phyloP scores from a whole-genome alignment of 1,140 invertebrate species.

The Helicoverpa armigera region DNA sequence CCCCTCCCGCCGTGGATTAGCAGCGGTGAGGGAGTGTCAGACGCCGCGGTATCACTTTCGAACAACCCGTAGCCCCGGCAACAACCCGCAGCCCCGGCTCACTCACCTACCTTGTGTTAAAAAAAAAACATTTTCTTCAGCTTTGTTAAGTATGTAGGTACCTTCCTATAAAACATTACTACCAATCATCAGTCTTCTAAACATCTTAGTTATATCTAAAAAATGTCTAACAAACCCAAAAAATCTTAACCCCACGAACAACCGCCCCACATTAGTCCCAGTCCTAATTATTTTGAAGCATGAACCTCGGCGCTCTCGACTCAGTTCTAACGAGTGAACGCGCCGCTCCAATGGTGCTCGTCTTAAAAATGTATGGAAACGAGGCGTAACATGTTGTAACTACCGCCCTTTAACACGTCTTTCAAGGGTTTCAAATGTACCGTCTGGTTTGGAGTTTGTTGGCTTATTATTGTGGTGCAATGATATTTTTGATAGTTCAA shows the following conservation, averaged over 20 bases:
- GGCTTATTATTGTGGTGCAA: constrained; percentile 4
- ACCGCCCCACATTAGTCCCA: constrained; percentile 19
- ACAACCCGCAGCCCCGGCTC: too few relatives aligned
- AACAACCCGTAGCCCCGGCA: too few relatives aligned
- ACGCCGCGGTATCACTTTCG: too few relatives aligned
- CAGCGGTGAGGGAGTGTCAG: too few relatives aligned
- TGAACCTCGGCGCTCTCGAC: constrained; percentile 45
- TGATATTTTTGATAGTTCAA: background rate
- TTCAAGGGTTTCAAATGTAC: background rate
- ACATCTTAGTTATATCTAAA: background rate
- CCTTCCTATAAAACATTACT: too few relatives aligned
- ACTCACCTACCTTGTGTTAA: too few relatives aligned
- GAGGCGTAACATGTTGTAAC: constrained; percentile 46
- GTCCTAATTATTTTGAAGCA: constrained; percentile 50
- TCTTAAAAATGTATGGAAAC: constrained; percentile 58
- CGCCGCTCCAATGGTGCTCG: constrained; percentile 31
- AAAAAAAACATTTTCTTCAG: too few relatives aligned
- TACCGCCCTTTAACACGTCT: constrained; percentile 43
- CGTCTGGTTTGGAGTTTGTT: constrained; percentile 29
- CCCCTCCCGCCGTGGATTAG: too few relatives aligned
- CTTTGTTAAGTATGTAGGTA: too few relatives aligned
- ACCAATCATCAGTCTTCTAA: too few relatives aligned
- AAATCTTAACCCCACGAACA: background rate
- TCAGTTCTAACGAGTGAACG: constrained; percentile 55
- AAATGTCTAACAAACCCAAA: constrained; percentile 1